A percentile compares a stretch with the other conserved stretches of the same genome.
Conservation (phyloP, 2,113 vertebrate species). For the Petroica traversi region DNA sequence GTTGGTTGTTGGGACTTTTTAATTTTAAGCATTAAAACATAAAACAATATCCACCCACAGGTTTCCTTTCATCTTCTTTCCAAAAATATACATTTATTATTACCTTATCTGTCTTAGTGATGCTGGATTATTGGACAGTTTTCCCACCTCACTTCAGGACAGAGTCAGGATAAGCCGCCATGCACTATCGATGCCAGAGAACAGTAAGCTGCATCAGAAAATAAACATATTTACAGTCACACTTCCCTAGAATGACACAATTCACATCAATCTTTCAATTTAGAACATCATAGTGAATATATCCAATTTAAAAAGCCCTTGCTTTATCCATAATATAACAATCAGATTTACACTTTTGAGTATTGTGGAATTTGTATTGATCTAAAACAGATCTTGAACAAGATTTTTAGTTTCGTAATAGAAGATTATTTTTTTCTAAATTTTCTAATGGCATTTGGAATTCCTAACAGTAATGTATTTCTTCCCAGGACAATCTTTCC, state of each 20-base stretch:
- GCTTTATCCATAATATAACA: background rate
- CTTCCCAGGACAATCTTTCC: background rate
- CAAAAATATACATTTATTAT: background rate
- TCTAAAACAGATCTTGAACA: background rate
- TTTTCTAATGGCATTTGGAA: background rate
- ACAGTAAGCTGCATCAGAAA: slow-evolving; percentile 7
- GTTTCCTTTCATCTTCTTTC: background rate
- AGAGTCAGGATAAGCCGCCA: slow-evolving; percentile 18
- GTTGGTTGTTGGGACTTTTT: background rate
- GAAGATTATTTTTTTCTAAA: background rate
- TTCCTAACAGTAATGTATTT: background rate
- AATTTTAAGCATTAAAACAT: background rate
- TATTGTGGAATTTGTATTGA: background rate
- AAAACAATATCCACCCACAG: background rate
- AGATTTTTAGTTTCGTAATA: background rate
- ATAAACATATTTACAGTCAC: background rate
- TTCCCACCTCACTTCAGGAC: slow-evolving; percentile 32
- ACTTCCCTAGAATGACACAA: background rate
- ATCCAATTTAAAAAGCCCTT: background rate
- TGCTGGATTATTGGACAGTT: background rate
- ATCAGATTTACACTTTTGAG: background rate
- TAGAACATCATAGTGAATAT: background rate
- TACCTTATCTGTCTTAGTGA: slow-evolving; percentile 25
- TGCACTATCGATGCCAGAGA: background rate
- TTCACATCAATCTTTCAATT: background rate